These are phyloP conservation scores for Pelecanoides urinatrix DNA, from an alignment of 2,113 vertebrate genomes.

Conservation along the genomic window DNA sequence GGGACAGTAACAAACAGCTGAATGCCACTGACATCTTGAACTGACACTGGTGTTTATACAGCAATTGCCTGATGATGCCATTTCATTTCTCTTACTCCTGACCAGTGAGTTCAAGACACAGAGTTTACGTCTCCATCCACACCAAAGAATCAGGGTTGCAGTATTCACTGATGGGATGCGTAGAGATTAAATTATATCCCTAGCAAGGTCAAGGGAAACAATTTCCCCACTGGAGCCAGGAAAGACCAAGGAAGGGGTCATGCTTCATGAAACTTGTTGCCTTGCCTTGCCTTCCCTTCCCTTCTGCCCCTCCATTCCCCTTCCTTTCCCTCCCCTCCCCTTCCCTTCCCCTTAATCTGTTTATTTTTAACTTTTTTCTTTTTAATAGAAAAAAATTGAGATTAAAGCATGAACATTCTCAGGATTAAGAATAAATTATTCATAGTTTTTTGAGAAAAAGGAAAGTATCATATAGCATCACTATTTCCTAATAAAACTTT, in stretches of 20 bases:
- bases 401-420: neutral
- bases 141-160: neutral
- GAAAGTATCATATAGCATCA: neutral
- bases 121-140: neutral
- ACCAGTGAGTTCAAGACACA: neutral
- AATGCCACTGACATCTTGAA: neutral
- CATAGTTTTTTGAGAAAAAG: neutral
- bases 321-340: neutral
- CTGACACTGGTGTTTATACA: neutral
- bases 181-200: neutral
- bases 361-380: neutral
- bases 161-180: neutral
- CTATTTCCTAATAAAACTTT: neutral
- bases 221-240: neutral
- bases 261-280: neutral
- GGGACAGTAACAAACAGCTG: neutral
- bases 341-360: neutral
- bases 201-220: neutral
- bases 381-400: neutral
- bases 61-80: neutral
- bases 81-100: neutral
- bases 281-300: neutral
- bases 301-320: too few species aligned
- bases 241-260: neutral
- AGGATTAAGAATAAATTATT: neutral